phyloP scores from a whole-genome alignment of 1,140 invertebrate genomes.

The Centruroides vittatus region DNA sequence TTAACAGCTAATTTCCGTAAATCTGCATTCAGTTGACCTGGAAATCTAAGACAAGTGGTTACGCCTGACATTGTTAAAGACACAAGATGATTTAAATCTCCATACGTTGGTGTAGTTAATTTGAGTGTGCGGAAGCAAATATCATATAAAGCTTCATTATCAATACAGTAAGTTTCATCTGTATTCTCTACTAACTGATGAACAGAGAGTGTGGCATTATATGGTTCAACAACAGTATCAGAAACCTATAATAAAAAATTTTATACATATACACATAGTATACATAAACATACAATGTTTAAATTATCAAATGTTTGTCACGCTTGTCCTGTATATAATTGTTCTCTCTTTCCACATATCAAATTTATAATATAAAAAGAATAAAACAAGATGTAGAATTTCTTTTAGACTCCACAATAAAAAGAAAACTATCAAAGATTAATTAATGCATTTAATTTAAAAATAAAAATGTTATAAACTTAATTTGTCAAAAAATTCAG shows the following conservation, averaged over 20 bases:
- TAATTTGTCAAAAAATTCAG: too few relatives aligned
- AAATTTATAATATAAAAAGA: too few relatives aligned
- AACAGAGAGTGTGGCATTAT: constrained; percentile 34
- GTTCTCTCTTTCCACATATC: too few relatives aligned
- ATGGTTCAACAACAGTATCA: constrained; percentile 42
- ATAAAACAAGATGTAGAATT: too few relatives aligned
- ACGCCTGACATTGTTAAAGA: constrained; percentile 43
- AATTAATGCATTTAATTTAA: too few relatives aligned
- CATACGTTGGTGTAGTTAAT: constrained; percentile 35
- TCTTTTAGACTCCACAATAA: too few relatives aligned
- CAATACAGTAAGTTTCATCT: constrained; percentile 35
- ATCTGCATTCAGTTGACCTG: constrained; percentile 52
- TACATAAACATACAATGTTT: too few relatives aligned
- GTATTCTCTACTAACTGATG: constrained; percentile 35
- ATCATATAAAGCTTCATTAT: constrained; percentile 36
- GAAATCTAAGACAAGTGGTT: constrained; percentile 30
- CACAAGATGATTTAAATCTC: constrained; percentile 35
- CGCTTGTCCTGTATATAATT: too few relatives aligned
- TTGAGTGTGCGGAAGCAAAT: constrained; percentile 34
- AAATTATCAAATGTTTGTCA: too few relatives aligned
- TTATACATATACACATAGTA: too few relatives aligned
- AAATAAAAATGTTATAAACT: too few relatives aligned
- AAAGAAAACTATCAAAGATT: too few relatives aligned
- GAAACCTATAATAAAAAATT: constrained; percentile 31
- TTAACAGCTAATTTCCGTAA: constrained; percentile 89